phyloP scores from a whole-genome alignment of 2,113 vertebrate species.

The Aptenodytes patagonicus region DNA sequence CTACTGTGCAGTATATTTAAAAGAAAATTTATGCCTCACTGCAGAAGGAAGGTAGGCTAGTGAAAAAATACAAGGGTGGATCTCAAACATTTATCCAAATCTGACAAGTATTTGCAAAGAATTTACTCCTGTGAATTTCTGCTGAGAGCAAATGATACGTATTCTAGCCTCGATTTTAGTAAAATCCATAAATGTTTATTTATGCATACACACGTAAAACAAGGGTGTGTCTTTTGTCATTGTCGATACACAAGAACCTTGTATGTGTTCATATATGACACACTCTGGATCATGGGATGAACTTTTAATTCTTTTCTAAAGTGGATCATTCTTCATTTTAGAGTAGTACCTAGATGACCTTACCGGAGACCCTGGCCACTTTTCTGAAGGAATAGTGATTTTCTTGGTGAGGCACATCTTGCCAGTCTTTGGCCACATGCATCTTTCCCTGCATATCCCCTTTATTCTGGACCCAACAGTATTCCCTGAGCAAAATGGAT shows the following conservation, averaged over 20 bases:
- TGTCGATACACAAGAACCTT: neutral
- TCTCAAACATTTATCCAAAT: constrained; percentile 54
- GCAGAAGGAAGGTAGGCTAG: constrained; percentile 24
- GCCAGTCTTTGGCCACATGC: neutral
- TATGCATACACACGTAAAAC: neutral
- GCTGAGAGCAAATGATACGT: neutral
- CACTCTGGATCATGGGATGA: neutral
- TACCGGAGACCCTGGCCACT: neutral
- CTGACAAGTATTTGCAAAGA: constrained; percentile 52
- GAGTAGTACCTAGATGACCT: neutral
- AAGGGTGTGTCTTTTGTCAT: neutral
- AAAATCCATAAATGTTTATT: neutral
- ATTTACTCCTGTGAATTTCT: constrained; percentile 33
- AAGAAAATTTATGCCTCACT: constrained; percentile 52
- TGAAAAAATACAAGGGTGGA: constrained; percentile 59
- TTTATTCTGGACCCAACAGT: neutral
- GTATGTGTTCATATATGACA: neutral
- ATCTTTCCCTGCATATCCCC: neutral
- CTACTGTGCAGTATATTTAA: constrained; percentile 62
- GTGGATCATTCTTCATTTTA: neutral
- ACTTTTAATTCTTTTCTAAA: neutral
- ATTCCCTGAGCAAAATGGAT: neutral
- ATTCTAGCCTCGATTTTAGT: neutral
- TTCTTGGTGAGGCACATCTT: neutral
- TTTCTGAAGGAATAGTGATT: neutral